Evolutionary conservation across 2,797 vertebrate species (phyloP).

Genomic region (Mionectes olivaceus): DNA sequence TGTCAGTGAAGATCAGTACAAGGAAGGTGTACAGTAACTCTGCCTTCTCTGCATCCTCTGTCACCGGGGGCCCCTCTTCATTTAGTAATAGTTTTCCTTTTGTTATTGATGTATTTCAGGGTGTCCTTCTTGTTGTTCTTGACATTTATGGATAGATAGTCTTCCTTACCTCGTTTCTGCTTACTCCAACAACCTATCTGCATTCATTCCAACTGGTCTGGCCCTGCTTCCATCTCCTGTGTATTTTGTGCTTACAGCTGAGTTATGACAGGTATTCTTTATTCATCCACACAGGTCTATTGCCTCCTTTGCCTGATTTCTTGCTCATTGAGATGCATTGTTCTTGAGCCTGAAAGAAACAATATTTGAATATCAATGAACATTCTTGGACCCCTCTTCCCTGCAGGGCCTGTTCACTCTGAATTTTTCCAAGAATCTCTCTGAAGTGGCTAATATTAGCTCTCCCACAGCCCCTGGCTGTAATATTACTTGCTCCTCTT

Average conservation of each 20-base stretch:
- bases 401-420: background rate
- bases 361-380: background rate
- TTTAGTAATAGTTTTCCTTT: background rate
- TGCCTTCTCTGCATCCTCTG: background rate
- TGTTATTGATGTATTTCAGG: background rate
- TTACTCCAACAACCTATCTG: background rate
- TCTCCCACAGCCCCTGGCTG: background rate
- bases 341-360: background rate
- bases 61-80: background rate
- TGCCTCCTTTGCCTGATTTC: background rate
- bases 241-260: background rate
- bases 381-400: rapidly evolving
- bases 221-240: background rate
- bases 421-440: background rate
- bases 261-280: background rate
- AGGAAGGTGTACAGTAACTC: background rate
- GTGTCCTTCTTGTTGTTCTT: background rate
- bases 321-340: background rate
- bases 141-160: background rate
- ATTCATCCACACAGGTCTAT: background rate
- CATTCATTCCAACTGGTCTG: background rate
- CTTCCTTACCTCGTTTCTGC: background rate
- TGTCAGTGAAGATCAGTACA: background rate
- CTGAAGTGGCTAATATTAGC: background rate
- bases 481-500: background rate